Base-by-base conservation (phyloP, 2,113 vertebrate species). In the Myrmecophaga tridactyla region DNA sequence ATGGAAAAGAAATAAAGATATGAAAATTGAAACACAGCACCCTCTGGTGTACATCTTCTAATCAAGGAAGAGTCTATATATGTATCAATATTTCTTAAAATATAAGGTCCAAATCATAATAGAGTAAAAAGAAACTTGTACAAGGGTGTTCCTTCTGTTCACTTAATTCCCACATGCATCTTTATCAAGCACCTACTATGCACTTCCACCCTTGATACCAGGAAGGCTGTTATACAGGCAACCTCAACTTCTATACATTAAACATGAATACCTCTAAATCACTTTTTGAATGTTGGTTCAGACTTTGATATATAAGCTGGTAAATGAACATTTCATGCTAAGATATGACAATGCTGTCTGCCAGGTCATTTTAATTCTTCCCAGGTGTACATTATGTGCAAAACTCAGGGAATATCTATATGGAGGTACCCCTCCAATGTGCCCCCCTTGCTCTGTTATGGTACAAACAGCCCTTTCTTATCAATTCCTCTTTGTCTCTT, bases 21-120 rank as follows among this genome's bases (percentile, higher is more conserved):
- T 15, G 78, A 94, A 96, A 82, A 76, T 39, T 94, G 94, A 95
- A 94, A 88, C 94, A 95, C 60, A 94, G 97, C 95, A 89, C 95
- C 96, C 95, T 95, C 96, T 97, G 91, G 86, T 96, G 95, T 97
- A 86, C 51, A 62, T 85, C 58, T 89, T 94, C 82, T n/a, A 72
- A 9, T 78, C 60, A 82, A 94, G 48, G 41, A 80, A 73, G 21
- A 90, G 18, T 80, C 56, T 53, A 36, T n/a, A 86, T 41, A 48
- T 25, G 5, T 14, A 67, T 36, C 7, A 46, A 25, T 92, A 84
- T 82, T 93, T 95, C 60, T 91, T 39, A 86, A 95, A 93, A 78
- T 62, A 39, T 29, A 82, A 87, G 76, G 41, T 67, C 51, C 31
- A 88, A 94, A 83, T 23, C 29, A 69, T 36, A 62, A 73, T 1